Conservation (phyloP, 2,797 vertebrate genomes). For the Gallinago stenura region DNA sequence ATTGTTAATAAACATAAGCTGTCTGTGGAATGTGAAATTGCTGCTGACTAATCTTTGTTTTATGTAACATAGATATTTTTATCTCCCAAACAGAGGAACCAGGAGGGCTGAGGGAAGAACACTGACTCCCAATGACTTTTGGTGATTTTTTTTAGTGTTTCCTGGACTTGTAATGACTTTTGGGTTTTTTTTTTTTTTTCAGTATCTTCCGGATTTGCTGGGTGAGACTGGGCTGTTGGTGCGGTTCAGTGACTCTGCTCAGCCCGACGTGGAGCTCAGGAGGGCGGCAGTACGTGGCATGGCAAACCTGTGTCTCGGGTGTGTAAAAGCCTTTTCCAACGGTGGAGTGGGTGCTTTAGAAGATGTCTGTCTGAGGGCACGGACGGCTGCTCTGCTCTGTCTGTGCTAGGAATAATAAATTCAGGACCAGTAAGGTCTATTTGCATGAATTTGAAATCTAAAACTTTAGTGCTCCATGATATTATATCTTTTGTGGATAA, state of each 20-base stretch:
- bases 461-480: neutral
- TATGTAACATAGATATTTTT: neutral
- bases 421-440: neutral
- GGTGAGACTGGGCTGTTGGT: slow-evolving; percentile 85
- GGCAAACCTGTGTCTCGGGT: slow-evolving; percentile 95
- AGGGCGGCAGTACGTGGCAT: slow-evolving; percentile 90
- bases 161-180: neutral
- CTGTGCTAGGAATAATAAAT: neutral
- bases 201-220: slow-evolving; percentile 79
- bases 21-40: neutral
- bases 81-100: neutral
- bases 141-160: slow-evolving; percentile 81
- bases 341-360: neutral
- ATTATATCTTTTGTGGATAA: neutral
- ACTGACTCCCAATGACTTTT: neutral
- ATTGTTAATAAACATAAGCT: neutral
- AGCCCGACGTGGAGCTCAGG: slow-evolving; percentile 86
- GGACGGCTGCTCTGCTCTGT: neutral
- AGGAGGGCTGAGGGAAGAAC: neutral
- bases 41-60: neutral
- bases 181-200: slow-evolving; percentile 26
- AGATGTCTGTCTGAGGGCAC: fast-evolving
- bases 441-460: neutral
- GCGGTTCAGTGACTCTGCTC: slow-evolving; percentile 80
- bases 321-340: fast-evolving